Percentiles rank a stretch among this genome's conserved stretches.
Evolutionary conservation across 2,888 invertebrate species (phyloP).

Genomic region (Xylota sylvarum): DNA sequence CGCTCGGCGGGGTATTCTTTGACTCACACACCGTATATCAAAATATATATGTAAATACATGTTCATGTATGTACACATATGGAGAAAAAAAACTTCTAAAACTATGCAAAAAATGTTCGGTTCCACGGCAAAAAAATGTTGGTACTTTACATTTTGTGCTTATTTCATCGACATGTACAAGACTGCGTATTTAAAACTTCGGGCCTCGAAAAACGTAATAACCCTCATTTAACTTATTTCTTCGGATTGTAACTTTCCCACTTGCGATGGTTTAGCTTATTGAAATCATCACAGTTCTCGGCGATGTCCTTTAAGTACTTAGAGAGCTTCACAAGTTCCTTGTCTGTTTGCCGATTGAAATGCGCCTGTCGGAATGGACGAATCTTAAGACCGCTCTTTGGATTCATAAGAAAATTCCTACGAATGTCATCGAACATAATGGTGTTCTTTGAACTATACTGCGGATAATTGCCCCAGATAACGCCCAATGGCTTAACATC

Average conservation of each 20-base stretch:
- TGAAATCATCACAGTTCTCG: conserved; percentile 91
- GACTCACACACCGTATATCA: too few relatives aligned
- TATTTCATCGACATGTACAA: too few relatives aligned
- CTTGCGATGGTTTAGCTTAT: conserved; percentile 93
- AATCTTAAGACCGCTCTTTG: conserved; percentile 95
- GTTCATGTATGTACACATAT: too few relatives aligned
- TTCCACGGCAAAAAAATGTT: too few relatives aligned
- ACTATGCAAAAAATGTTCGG: too few relatives aligned
- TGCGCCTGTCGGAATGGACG: conserved; percentile 96
- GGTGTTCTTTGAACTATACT: conserved; percentile 95
- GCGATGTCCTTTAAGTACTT: conserved; percentile 94
- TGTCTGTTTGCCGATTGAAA: conserved; percentile 92
- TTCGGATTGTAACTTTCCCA: conserved; percentile 92
- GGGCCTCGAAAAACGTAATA: too few relatives aligned
- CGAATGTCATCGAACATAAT: conserved; percentile 99
- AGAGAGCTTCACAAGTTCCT: conserved; percentile 92
- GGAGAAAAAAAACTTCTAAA: too few relatives aligned
- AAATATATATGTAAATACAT: too few relatives aligned
- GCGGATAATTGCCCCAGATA: conserved; percentile 97
- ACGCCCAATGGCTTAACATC: conserved; percentile 98
- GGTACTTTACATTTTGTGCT: too few relatives aligned
- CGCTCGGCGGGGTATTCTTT: too few relatives aligned
- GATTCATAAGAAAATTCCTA: conserved; percentile 98
- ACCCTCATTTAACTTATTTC: conserved; percentile 56
- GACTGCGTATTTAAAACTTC: too few relatives aligned